Evolutionary conservation across 1,140 invertebrate species (phyloP), one percentile per base, ranked within the genome.

Genomic region (Cydia strobilella): DNA sequence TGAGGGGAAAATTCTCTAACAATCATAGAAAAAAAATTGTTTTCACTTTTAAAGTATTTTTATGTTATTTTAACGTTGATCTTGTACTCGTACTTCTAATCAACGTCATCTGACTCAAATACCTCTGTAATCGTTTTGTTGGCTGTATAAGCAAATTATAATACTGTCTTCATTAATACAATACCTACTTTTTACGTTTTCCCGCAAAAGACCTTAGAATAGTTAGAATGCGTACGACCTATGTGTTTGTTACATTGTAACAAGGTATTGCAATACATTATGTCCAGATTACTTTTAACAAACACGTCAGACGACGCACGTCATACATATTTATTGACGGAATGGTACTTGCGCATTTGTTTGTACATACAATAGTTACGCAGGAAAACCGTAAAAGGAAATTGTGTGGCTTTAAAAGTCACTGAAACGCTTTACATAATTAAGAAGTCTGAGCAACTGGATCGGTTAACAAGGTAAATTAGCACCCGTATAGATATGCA

Each of bases 311-410:
- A 42, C 27, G 42, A 31, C 39, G 65, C 65, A 5, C 65, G 65
- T 69, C 65, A 69, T 69, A 35, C 31, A 35, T 69, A 69, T 69
- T 69, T 69, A 69, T 69, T 69, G n/a, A 25, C 25, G 20, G 20
- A 35, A 15, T 59, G n/a, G 7, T 65, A 27, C 25, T 65, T 65
- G 0, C 20, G 20, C 54, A 23, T 59, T 9, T 59, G 10, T 59
- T 20, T 59, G n/a, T 12, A 23, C 12, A 18, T 18, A 6, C 54
- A 59, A 23, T 20, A 12, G 54, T 59, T 59, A 23, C 54, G 20
- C 54, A 59, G 54, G 54, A 59, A 59, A 59, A 59, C 54, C 9
- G 10, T 18, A 59, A 59, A 59, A 18, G 20, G 20, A 18, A 59
- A 59, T 23, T 23, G 23, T 23, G 20, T 6, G 18, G 20, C 18